A percentile compares a stretch with the other conserved stretches of the same genome.
phyloP scores from a whole-genome alignment of 2,888 invertebrate genomes.

The Endotricha flammealis region DNA sequence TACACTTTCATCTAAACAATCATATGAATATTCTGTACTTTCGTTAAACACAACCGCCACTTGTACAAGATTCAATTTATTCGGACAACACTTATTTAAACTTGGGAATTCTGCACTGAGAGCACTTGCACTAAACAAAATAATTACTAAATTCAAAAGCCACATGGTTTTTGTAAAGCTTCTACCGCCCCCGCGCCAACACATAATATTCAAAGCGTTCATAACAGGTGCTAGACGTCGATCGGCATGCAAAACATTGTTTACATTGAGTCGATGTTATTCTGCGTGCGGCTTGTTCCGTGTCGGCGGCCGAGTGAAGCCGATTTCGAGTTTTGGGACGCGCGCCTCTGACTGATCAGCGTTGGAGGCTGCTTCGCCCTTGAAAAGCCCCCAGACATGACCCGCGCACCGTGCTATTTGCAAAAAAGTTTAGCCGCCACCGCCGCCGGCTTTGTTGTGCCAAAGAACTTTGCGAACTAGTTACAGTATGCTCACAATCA shows the following conservation, averaged over 20 bases:
- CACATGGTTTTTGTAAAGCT: conserved; percentile 42
- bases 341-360: conserved; percentile 22
- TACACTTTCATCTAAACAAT: conserved; percentile 46
- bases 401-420: conserved; percentile 13
- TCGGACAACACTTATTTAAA: conserved; percentile 63
- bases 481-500: no score
- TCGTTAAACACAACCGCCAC: conserved; percentile 29
- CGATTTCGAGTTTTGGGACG: conserved; percentile 30
- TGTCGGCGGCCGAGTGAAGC: conserved; percentile 43
- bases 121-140: conserved; percentile 30
- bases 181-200: conserved; percentile 16
- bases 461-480: no score
- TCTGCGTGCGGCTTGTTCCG: conserved; percentile 46
- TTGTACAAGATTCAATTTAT: conserved; percentile 48
- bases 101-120: conserved; percentile 28
- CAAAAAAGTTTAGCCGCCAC: no score
- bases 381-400: conserved; percentile 30
- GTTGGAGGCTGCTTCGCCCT: conserved; percentile 61
- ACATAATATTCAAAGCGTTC: conserved; percentile 30
- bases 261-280: conserved; percentile 32
- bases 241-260: conserved; percentile 52
- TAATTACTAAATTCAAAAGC: conserved; percentile 38
- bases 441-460: no score
- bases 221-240: conserved; percentile 57
- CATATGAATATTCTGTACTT: conserved; percentile 29